Percentiles rank a stretch among this genome's conserved stretches.
Evolutionary conservation across 2,797 vertebrate genomes (phyloP).

Genomic region (Lutjanus argentimaculatus): DNA sequence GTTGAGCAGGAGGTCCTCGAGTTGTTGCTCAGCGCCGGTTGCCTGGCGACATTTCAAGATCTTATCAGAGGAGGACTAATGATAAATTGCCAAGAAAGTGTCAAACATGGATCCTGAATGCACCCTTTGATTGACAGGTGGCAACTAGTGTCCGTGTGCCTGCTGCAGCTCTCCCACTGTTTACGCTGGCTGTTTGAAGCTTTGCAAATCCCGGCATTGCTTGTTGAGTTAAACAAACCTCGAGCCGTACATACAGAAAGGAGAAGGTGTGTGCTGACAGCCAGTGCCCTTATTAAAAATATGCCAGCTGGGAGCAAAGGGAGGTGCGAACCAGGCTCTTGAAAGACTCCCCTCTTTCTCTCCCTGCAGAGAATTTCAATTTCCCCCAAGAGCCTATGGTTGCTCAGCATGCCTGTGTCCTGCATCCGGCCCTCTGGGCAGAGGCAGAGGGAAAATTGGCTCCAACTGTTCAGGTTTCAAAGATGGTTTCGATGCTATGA

Average conservation of each 20-base stretch:
- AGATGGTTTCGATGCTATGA: slow-evolving; percentile 40
- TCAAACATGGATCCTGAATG: slow-evolving; percentile 30
- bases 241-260: slow-evolving; percentile 63
- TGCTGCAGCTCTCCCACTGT: slow-evolving; percentile 44
- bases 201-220: slow-evolving; percentile 50
- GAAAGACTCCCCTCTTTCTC: slow-evolving; percentile 70
- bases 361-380: slow-evolving; percentile 76
- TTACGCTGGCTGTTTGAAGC: slow-evolving; percentile 54
- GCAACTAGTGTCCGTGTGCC: slow-evolving; percentile 38
- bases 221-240: slow-evolving; percentile 63
- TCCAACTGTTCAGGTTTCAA: slow-evolving; percentile 70
- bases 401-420: slow-evolving; percentile 66
- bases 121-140: slow-evolving; percentile 65
- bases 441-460: slow-evolving; percentile 58
- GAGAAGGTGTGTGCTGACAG: slow-evolving; percentile 63
- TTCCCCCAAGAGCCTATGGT: slow-evolving; percentile 61
- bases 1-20: slow-evolving; percentile 53
- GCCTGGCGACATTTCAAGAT: slow-evolving; percentile 46
- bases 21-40: slow-evolving; percentile 48
- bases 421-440: slow-evolving; percentile 54
- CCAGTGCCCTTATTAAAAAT: slow-evolving; percentile 78
- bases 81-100: slow-evolving; percentile 33
- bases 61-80: slow-evolving; percentile 46
- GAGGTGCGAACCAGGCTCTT: slow-evolving; percentile 59
- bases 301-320: slow-evolving; percentile 69